phyloP scores from a whole-genome alignment of 2,888 invertebrate genomes.

The Torymus auratus region DNA sequence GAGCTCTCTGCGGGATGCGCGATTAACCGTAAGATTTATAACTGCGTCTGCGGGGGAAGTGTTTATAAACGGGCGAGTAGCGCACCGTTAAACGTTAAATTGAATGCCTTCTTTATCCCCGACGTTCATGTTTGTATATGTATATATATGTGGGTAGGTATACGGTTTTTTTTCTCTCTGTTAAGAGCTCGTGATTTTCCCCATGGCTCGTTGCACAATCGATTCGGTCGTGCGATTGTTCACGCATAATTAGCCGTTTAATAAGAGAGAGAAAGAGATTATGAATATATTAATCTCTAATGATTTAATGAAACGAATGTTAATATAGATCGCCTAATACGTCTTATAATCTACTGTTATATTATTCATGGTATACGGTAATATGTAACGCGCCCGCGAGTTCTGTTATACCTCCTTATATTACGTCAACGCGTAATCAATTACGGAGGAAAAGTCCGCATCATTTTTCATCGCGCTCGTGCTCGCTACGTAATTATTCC shows the following conservation, averaged over 20 bases:
- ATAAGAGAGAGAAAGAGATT: neutral
- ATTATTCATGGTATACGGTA: too few species aligned
- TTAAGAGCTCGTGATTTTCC: neutral
- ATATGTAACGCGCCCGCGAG: too few species aligned
- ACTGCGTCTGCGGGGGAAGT: slow-evolving; percentile 10
- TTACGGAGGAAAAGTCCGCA: too few species aligned
- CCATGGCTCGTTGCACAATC: slow-evolving; percentile 12
- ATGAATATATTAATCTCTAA: neutral
- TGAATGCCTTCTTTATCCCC: neutral
- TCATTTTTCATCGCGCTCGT: too few species aligned
- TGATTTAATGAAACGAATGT: neutral
- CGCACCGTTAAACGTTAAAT: slow-evolving; percentile 39
- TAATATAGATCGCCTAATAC: too few species aligned
- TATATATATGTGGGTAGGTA: too few species aligned
- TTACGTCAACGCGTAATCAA: too few species aligned
- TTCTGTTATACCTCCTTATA: too few species aligned
- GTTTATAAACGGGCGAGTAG: slow-evolving; percentile 9
- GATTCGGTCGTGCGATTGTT: neutral
- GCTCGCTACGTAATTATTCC: too few species aligned
- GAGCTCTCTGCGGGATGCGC: neutral
- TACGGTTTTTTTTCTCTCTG: slow-evolving; percentile 4
- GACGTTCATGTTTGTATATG: neutral
- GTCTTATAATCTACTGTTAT: too few species aligned
- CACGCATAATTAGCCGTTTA: neutral
- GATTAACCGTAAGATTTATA: slow-evolving; percentile 22